Evolutionary conservation across 2,888 invertebrate species (phyloP).

Genomic region (Urechis unicinctus): DNA sequence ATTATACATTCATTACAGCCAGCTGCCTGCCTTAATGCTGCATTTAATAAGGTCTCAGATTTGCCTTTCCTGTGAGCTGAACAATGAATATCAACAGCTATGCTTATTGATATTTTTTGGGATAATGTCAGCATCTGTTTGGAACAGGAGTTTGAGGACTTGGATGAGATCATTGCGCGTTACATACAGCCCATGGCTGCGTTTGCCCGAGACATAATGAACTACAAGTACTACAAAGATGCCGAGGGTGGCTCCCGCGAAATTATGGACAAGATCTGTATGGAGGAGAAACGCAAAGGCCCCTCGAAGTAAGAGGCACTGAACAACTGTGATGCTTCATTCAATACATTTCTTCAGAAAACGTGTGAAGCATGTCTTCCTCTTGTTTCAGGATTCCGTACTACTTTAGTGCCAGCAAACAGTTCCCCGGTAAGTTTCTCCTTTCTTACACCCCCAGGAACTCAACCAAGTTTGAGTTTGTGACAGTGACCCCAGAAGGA

Average conservation of each 20-base stretch:
- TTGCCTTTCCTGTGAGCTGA: no score
- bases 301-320: slow-evolving; percentile 35
- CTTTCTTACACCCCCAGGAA: slow-evolving; percentile 86
- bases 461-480: slow-evolving; percentile 81
- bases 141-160: slow-evolving; percentile 84
- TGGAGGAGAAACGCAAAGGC: slow-evolving; percentile 76
- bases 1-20: not conserved
- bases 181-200: slow-evolving; percentile 95
- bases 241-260: slow-evolving; percentile 69
- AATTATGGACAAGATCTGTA: slow-evolving; percentile 78
- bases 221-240: slow-evolving; percentile 83
- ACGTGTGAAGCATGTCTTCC: no score
- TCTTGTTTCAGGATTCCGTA: slow-evolving; percentile 44
- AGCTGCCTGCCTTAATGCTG: not conserved
- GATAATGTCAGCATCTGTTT: not conserved
- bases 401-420: slow-evolving; percentile 32
- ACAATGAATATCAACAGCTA: no score
- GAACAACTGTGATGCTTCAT: not conserved
- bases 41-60: no score
- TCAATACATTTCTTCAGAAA: not conserved
- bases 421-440: slow-evolving; percentile 66
- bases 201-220: slow-evolving; percentile 80
- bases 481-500: slow-evolving; percentile 87
- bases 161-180: slow-evolving; percentile 97
- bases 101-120: not conserved